Base-by-base conservation (phyloP, 2,113 vertebrate genomes). In the Glaucidium brasilianum region DNA sequence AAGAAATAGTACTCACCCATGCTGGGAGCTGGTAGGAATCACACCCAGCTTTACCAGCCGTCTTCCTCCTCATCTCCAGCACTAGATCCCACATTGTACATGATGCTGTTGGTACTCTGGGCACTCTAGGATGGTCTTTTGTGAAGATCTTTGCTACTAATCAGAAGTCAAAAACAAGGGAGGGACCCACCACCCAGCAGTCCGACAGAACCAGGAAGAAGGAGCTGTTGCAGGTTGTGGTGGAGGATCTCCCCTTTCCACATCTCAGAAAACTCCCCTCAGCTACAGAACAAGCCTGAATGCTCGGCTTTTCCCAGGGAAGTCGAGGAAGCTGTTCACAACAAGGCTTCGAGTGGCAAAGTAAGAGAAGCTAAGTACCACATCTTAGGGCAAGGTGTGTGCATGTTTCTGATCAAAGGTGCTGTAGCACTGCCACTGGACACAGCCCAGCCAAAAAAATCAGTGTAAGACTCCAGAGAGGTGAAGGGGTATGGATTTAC, bases 61-160 rank as follows among this genome's bases (percentile, higher is more conserved):
- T 11, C 47, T 63, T 58, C 32, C 50, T 59, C 2, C 50, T 59
- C 1, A 0, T 45, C 19, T 19, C 7, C 50, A 58, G 23, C 10
- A 22, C 7, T 35, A 12, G n/a, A 17, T 32, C 35, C 16, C 15
- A 14, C 8, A 4, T 30, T 5, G 0, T 15, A 27, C 12, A 52
- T 64, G 26, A 23, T 43, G 56, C 15, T 59, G 47, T 9, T 64
- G 22, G 21, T 34, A 49, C 23, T 19, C n/a, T 29, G 0, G 17
- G 5, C 10, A 8, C 15, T 30, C 55, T 49, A 27, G 12, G 22
- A 14, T 60, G 39, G 26, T 34, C 19, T 78, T 92, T 69, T 32
- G 45, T 35, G 22, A 72, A 73, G 20, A 18, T 15, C 5, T 53
- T 39, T 73, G 2, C 49, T 68, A 12, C 25, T 69, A 45, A 64